A percentile compares a stretch with the other conserved stretches of the same genome.
Conservation (phyloP, 2,888 invertebrate species). For the Calliphora vomitoria region DNA sequence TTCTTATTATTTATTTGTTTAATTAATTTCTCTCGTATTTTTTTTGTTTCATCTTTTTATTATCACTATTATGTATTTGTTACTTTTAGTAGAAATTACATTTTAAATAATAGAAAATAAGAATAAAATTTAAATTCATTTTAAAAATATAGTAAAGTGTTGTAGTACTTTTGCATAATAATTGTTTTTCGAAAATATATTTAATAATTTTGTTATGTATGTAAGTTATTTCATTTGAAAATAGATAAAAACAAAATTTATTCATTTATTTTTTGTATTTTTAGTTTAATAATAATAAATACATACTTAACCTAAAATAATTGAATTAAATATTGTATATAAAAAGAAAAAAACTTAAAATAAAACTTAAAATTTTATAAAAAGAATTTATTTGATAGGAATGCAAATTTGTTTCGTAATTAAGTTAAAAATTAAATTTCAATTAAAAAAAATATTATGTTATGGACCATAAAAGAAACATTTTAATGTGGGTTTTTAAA, state of each 20-base stretch:
- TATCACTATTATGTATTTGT: constrained; percentile 14
- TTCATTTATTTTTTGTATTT: constrained; percentile 16
- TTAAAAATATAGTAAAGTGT: constrained; percentile 73
- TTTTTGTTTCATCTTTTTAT: not conserved
- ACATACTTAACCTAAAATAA: constrained; percentile 67
- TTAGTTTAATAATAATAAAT: constrained; percentile 27
- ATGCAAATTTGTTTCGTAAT: constrained; percentile 73
- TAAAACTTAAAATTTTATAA: constrained; percentile 41
- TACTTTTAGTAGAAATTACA: constrained; percentile 36
- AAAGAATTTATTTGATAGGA: constrained; percentile 71
- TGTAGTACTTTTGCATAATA: constrained; percentile 66
- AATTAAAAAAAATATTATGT: constrained; percentile 71
- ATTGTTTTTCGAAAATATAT: constrained; percentile 41
- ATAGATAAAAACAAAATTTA: constrained; percentile 66
- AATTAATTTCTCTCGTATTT: constrained; percentile 52
- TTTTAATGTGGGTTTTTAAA: constrained; percentile 32
- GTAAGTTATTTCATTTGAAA: constrained; percentile 60
- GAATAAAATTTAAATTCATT: constrained; percentile 38
- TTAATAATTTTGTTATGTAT: constrained; percentile 61
- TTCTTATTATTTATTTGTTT: constrained; percentile 66
- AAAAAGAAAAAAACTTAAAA: constrained; percentile 44
- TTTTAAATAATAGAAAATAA: constrained; percentile 30
- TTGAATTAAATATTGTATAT: constrained; percentile 46
- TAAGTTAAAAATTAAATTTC: constrained; percentile 74
- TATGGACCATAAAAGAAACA: constrained; percentile 72